A percentile compares a stretch with the other conserved stretches of the same genome.
These are phyloP conservation scores for Papilio protenor DNA, from an alignment of 2,888 invertebrate species.

Conservation along the genomic window DNA sequence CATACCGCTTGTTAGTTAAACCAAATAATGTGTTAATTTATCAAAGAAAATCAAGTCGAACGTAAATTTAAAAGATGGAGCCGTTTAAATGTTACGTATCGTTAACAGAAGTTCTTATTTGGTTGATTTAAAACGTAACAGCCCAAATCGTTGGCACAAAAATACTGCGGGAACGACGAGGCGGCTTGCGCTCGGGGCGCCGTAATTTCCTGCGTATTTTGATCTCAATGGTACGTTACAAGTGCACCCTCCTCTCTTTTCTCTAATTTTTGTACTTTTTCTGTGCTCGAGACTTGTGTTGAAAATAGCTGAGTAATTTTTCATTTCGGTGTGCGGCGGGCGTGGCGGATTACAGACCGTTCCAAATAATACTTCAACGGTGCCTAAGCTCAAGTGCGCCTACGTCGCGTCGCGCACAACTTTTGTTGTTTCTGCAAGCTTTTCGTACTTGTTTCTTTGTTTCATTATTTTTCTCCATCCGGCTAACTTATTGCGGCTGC, in stretches of 20 bases:
- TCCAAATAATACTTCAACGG: constrained; percentile 79
- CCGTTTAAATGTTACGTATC: constrained; percentile 60
- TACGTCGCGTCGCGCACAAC: constrained; percentile 59
- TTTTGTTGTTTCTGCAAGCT: constrained; percentile 53
- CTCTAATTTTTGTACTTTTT: constrained; percentile 84
- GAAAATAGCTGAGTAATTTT: constrained; percentile 83
- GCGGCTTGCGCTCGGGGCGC: constrained; percentile 68
- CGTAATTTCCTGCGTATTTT: constrained; percentile 83
- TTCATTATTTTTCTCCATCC: constrained; percentile 63
- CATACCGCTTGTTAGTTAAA: constrained; percentile 35
- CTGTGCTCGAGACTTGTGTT: constrained; percentile 79
- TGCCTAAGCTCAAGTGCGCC: constrained; percentile 75
- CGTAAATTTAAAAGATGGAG: constrained; percentile 20
- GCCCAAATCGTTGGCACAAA: constrained; percentile 78
- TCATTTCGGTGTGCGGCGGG: constrained; percentile 81
- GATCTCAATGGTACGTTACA: constrained; percentile 83
- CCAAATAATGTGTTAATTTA: constrained; percentile 40
- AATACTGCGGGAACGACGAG: constrained; percentile 70
- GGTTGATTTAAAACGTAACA: constrained; percentile 80
- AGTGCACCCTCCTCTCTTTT: constrained; percentile 81
- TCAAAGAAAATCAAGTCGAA: constrained; percentile 7
- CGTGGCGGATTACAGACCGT: constrained; percentile 83
- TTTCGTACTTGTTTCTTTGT: constrained; percentile 65
- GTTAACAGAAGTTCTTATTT: constrained; percentile 73
- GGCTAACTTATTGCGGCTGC: constrained; percentile 64